Percentiles rank a stretch among this genome's conserved stretches.
Conservation (phyloP, 2,797 vertebrate genomes). For the Pangasius larnaudii region DNA sequence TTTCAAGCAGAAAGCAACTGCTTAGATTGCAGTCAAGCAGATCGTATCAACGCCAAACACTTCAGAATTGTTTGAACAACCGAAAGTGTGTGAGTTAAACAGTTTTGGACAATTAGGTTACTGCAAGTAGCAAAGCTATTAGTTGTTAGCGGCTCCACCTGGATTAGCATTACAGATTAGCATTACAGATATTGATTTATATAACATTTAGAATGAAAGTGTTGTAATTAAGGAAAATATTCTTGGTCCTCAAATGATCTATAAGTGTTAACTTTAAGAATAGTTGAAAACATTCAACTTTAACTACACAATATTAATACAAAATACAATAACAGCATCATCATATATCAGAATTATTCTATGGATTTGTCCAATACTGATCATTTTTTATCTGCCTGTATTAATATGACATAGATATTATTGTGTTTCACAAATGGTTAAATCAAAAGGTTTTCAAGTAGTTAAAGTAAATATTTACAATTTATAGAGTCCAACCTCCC, state of each 20-base stretch:
- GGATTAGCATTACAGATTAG: not conserved
- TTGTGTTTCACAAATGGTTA: not conserved
- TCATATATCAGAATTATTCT: not conserved
- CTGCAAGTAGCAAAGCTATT: not conserved
- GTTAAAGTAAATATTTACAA: not conserved
- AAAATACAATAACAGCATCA: not conserved
- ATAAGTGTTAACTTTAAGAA: not conserved
- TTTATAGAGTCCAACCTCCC: not conserved
- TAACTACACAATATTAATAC: too few species aligned
- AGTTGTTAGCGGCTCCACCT: not conserved
- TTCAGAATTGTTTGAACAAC: slow-evolving; percentile 31
- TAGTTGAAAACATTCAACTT: not conserved
- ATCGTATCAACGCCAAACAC: slow-evolving; percentile 53
- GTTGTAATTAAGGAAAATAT: not conserved
- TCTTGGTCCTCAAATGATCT: not conserved
- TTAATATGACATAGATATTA: not conserved
- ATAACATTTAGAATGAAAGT: not conserved
- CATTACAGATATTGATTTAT: not conserved
- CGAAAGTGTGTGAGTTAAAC: not conserved
- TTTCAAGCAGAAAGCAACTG: slow-evolving; percentile 28
- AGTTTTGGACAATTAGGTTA: slow-evolving; percentile 1
- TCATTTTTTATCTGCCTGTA: not conserved
- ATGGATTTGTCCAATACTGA: not conserved
- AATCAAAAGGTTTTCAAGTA: not conserved
- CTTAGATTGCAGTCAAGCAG: slow-evolving; percentile 45